Evolutionary conservation across 2,888 invertebrate genomes (phyloP).

Genomic region (Oscheius sp.): DNA sequence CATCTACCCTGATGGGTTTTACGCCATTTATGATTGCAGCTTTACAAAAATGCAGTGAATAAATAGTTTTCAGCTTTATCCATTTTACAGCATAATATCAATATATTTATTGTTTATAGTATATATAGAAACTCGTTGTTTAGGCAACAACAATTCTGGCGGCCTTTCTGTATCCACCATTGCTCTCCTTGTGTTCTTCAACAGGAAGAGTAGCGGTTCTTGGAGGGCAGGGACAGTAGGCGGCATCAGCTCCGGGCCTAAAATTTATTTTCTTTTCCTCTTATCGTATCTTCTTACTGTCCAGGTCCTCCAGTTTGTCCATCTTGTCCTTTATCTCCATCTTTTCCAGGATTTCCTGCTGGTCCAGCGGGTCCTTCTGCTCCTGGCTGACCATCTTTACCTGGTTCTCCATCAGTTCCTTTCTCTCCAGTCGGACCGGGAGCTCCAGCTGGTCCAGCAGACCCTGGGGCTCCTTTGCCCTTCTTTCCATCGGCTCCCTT

Average conservation of each 20-base stretch:
- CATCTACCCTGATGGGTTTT: too few relatives aligned
- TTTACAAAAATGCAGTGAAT: too few relatives aligned
- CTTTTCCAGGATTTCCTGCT: conserved; percentile 50
- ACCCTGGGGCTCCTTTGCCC: conserved; percentile 22
- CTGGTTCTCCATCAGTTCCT: conserved; percentile 50
- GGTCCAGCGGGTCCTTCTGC: conserved; percentile 51
- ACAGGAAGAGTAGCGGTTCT: conserved; percentile 7
- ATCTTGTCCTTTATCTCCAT: conserved; percentile 46
- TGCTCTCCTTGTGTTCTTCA: conserved; percentile 3
- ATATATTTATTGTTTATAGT: too few relatives aligned
- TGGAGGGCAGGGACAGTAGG: conserved; percentile 22
- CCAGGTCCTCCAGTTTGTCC: conserved; percentile 55
- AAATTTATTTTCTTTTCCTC: too few relatives aligned
- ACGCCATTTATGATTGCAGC: too few relatives aligned
- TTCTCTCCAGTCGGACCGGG: conserved; percentile 48
- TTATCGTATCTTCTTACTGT: too few relatives aligned
- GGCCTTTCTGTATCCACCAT: not conserved
- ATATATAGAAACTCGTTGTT: not conserved
- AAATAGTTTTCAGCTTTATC: too few relatives aligned
- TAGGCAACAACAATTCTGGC: not conserved
- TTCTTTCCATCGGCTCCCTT: conserved; percentile 14
- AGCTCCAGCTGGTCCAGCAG: conserved; percentile 51
- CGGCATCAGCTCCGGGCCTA: conserved; percentile 23
- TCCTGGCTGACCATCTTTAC: conserved; percentile 49
- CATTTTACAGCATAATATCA: too few relatives aligned